Evolutionary conservation across 2,888 invertebrate species (phyloP).

Genomic region (Lordiphosa fenestrarum): DNA sequence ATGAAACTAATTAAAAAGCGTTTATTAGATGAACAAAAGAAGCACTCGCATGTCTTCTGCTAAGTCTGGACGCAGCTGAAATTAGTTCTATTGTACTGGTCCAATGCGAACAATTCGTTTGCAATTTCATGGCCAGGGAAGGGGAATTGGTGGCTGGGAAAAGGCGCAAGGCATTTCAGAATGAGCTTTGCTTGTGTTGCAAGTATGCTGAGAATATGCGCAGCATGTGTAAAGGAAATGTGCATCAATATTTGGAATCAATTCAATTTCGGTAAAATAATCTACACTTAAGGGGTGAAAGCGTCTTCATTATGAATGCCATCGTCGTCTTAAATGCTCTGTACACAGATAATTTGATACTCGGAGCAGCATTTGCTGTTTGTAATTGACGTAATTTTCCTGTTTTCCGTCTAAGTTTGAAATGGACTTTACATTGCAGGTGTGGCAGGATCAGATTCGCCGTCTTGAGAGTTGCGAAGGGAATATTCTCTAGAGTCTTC

Average conservation of each 20-base stretch:
- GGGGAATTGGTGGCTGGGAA: background rate
- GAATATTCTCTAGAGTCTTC: too few relatives aligned
- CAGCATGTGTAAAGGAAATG: background rate
- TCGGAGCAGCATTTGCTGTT: too few relatives aligned
- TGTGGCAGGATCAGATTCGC: too few relatives aligned
- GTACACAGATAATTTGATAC: too few relatives aligned
- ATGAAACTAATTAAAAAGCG: conserved; percentile 63
- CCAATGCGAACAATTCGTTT: conserved; percentile 1
- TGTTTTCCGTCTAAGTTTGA: too few relatives aligned
- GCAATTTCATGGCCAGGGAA: conserved; percentile 11
- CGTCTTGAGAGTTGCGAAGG: too few relatives aligned
- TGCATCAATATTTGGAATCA: background rate
- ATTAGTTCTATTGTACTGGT: conserved; percentile 15
- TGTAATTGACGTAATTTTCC: too few relatives aligned
- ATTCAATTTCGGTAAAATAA: background rate
- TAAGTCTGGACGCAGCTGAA: background rate
- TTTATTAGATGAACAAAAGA: conserved; percentile 48
- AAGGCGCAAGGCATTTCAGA: background rate
- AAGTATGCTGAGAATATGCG: conserved; percentile 2
- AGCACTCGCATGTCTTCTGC: conserved; percentile 23
- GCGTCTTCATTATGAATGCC: too few relatives aligned
- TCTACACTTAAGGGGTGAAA: too few relatives aligned
- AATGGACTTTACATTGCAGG: too few relatives aligned
- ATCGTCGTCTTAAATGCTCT: too few relatives aligned
- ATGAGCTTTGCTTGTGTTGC: conserved; percentile 1